Evolutionary conservation across 2,113 vertebrate species (phyloP).

Genomic region (Forbesichthys agassizii): DNA sequence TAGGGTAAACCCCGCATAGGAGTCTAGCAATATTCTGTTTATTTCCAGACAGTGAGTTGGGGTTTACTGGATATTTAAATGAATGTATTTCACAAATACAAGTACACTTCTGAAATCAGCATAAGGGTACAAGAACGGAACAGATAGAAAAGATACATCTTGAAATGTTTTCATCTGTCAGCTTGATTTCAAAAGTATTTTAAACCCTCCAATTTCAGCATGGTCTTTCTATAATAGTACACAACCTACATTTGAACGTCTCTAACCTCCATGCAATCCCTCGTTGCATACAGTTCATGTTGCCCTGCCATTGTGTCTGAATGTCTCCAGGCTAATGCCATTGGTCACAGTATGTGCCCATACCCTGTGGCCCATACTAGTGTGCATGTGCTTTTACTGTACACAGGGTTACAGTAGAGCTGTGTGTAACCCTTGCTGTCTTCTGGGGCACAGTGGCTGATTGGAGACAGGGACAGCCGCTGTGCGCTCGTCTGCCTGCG

Average conservation of each 20-base stretch:
- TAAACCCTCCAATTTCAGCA: too few species aligned
- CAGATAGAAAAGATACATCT: neutral
- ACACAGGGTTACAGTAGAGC: too few species aligned
- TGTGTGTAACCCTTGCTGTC: neutral
- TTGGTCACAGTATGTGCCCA: too few species aligned
- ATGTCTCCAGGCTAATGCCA: too few species aligned
- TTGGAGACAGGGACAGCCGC: conserved; percentile 87
- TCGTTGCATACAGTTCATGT: too few species aligned
- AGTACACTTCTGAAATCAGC: neutral
- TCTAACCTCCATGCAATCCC: too few species aligned
- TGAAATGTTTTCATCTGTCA: neutral
- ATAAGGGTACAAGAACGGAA: neutral
- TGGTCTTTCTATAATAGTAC: too few species aligned
- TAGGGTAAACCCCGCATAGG: neutral
- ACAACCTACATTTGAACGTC: too few species aligned
- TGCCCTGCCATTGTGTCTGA: too few species aligned
- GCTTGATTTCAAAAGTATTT: too few species aligned
- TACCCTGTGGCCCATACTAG: too few species aligned
- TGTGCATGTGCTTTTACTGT: neutral
- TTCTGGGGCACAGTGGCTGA: conserved; percentile 85
- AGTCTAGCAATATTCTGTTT: too few species aligned
- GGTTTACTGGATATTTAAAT: conserved; percentile 16
- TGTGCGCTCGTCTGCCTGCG: conserved; percentile 87
- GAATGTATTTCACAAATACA: conserved; percentile 2
- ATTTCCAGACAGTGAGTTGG: neutral